phyloP scores from a whole-genome alignment of 2,888 invertebrate species.

The Sericinus montela region DNA sequence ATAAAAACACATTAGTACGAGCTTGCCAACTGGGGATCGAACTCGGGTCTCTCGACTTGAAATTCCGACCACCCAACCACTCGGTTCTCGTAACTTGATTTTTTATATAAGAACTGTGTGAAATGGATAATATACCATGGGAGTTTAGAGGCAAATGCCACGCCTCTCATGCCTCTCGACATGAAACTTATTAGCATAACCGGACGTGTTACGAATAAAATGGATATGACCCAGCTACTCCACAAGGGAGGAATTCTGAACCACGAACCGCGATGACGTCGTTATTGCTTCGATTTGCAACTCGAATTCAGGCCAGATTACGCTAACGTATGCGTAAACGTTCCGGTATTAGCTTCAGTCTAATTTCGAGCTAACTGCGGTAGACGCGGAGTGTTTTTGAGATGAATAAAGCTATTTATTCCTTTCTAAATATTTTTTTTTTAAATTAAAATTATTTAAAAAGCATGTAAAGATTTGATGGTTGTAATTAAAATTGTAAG shows the following conservation, averaged over 20 bases:
- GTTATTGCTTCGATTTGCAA: conserved; percentile 61
- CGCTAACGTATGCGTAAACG: conserved; percentile 37
- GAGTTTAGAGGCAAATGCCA: conserved; percentile 22
- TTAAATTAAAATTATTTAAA: no score
- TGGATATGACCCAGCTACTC: conserved; percentile 55
- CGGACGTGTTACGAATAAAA: conserved; percentile 75
- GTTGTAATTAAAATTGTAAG: no score
- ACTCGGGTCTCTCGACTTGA: no score
- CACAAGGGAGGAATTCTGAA: conserved; percentile 20
- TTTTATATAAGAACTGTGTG: background rate
- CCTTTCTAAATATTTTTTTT: no score
- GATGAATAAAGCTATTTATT: background rate
- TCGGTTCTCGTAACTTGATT: no score
- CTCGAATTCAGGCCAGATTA: conserved; percentile 41
- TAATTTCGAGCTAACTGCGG: conserved; percentile 6
- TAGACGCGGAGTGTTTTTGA: background rate
- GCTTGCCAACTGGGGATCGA: no score
- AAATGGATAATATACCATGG: conserved; percentile 21
- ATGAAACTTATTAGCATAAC: conserved; percentile 59
- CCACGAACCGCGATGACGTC: conserved; percentile 42
- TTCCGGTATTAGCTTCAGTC: conserved; percentile 21
- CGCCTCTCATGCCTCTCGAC: conserved; percentile 21
- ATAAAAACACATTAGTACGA: no score
- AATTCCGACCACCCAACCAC: no score
- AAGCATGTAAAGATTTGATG: no score